Percentiles rank a stretch among this genome's conserved stretches.
Evolutionary conservation across 2,797 vertebrate species (phyloP).

Genomic region (Dicrostonyx torquatus): DNA sequence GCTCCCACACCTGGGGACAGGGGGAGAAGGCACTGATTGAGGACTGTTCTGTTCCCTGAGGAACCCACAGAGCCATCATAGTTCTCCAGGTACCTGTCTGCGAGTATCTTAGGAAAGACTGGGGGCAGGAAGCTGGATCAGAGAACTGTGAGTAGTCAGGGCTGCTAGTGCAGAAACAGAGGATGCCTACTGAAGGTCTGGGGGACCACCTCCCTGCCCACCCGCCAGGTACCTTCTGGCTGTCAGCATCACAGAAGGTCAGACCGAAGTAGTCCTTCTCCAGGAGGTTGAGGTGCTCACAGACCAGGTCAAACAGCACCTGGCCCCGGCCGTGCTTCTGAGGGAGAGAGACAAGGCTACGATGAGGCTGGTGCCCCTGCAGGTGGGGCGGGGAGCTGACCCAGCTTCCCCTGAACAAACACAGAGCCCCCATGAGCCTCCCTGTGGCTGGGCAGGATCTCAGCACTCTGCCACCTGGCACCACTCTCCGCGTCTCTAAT

Average conservation of each 20-base stretch:
- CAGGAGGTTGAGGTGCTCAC: constrained; percentile 96
- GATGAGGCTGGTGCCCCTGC: neutral
- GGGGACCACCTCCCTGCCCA: neutral
- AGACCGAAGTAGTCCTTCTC: constrained; percentile 99
- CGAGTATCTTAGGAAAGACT: neutral
- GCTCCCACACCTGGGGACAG: neutral
- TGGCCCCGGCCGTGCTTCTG: constrained; percentile 97
- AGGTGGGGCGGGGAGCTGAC: neutral
- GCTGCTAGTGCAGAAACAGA: neutral
- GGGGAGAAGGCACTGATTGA: neutral
- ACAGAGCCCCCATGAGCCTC: neutral
- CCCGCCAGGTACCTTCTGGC: constrained; percentile 92
- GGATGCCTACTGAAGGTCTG: neutral
- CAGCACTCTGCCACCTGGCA: neutral
- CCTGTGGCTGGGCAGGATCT: neutral
- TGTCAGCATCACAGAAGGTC: constrained; percentile 95
- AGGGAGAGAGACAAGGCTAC: constrained; percentile 23
- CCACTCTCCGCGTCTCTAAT: neutral
- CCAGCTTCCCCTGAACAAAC: neutral
- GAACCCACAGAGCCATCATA: neutral
- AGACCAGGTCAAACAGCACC: constrained; percentile 94
- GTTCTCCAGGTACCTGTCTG: neutral
- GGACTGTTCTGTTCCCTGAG: neutral
- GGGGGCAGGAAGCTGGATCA: neutral
- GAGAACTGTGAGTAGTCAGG: neutral